phyloP scores from a whole-genome alignment of 2,888 invertebrate species.

The Scaptomyza flava region DNA sequence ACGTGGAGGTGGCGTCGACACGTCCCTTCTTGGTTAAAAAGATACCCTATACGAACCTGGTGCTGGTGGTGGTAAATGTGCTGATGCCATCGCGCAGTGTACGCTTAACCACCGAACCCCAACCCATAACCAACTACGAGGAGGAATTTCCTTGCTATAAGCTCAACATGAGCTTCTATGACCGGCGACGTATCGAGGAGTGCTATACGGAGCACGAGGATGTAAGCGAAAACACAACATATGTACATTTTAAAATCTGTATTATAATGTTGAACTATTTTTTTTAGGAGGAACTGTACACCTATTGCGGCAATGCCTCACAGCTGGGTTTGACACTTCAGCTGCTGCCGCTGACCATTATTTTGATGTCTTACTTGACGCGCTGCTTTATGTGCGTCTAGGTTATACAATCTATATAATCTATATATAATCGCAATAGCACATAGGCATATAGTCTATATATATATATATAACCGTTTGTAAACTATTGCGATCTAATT shows the following conservation, averaged over 20 bases:
- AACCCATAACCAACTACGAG: constrained; percentile 85
- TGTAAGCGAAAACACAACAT: constrained; percentile 85
- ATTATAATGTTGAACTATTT: not conserved
- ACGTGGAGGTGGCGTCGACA: constrained; percentile 84
- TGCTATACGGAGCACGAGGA: constrained; percentile 91
- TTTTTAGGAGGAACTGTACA: constrained; percentile 79
- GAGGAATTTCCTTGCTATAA: constrained; percentile 91
- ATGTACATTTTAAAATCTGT: not conserved
- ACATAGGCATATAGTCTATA: constrained; percentile 46
- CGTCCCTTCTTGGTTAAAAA: constrained; percentile 89
- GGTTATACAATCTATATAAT: constrained; percentile 50
- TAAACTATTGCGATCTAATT: constrained; percentile 56
- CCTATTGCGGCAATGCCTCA: constrained; percentile 83
- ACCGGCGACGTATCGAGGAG: constrained; percentile 88
- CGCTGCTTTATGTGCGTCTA: constrained; percentile 73
- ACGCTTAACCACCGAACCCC: constrained; percentile 85
- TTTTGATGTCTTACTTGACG: constrained; percentile 75
- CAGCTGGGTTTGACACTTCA: constrained; percentile 61
- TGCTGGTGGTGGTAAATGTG: constrained; percentile 90
- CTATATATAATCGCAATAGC: constrained; percentile 13
- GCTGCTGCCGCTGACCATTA: constrained; percentile 70
- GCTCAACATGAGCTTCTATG: constrained; percentile 88
- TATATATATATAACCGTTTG: constrained; percentile 49
- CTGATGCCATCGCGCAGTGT: constrained; percentile 84
- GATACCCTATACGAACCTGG: constrained; percentile 91